Evolutionary conservation across 1,140 invertebrate genomes (phyloP).

Genomic region (Sarcophaga peregrina): DNA sequence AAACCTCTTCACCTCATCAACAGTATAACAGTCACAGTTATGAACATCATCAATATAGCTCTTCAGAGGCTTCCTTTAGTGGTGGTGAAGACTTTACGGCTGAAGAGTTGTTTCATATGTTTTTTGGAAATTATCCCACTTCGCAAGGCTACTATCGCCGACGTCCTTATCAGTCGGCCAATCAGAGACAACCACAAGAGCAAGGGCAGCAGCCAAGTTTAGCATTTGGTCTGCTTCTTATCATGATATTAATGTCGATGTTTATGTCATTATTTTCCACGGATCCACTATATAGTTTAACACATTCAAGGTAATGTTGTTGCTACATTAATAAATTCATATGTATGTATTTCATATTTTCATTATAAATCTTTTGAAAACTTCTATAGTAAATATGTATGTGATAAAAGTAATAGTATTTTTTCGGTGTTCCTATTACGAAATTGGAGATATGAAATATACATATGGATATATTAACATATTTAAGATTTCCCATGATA

Average conservation of each 20-base stretch:
- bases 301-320: conserved; percentile 79
- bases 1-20: conserved; percentile 22
- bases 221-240: conserved; percentile 74
- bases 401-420: too few species aligned
- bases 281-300: conserved; percentile 90
- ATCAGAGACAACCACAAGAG: conserved; percentile 59
- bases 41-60: background rate
- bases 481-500: background rate
- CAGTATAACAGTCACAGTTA: conserved; percentile 39
- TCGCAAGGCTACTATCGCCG: conserved; percentile 38
- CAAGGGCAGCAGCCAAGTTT: conserved; percentile 55
- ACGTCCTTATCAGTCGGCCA: conserved; percentile 56
- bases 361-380: background rate
- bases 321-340: background rate
- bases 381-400: too few species aligned
- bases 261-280: conserved; percentile 92
- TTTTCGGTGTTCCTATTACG: too few species aligned
- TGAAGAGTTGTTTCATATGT: conserved; percentile 98
- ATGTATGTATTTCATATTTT: conserved; percentile 29
- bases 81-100: conserved; percentile 88
- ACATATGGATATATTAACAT: too few species aligned
- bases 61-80: conserved; percentile 71
- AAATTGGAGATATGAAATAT: too few species aligned
- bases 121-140: conserved; percentile 80
- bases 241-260: conserved; percentile 91